phyloP scores from a whole-genome alignment of 2,888 invertebrate species.

The Brachypterus glaber region DNA sequence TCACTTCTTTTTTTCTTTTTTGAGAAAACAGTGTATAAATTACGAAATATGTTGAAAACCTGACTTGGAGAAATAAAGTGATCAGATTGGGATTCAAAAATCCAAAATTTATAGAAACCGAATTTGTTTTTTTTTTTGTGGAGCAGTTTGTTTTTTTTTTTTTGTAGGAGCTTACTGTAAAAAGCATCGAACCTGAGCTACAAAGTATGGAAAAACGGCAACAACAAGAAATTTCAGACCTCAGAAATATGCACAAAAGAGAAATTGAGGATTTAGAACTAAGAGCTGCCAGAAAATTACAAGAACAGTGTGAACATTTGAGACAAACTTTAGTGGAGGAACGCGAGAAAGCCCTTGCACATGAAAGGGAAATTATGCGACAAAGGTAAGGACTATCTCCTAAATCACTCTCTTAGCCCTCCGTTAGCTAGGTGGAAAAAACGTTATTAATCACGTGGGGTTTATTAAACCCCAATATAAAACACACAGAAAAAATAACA shows the following conservation, averaged over 20 bases:
- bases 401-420: no score
- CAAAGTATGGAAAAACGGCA: constrained; percentile 63
- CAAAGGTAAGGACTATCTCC: constrained; percentile 46
- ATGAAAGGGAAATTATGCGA: constrained; percentile 51
- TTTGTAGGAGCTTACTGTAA: constrained; percentile 67
- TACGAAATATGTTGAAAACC: no score
- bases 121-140: constrained; percentile 2
- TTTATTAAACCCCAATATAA: no score
- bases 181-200: constrained; percentile 77
- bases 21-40: no score
- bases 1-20: no score
- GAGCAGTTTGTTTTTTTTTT: not conserved
- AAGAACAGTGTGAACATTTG: constrained; percentile 51
- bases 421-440: no score
- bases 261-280: constrained; percentile 56
- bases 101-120: no score
- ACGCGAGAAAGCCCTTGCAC: constrained; percentile 51
- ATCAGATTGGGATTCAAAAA: no score
- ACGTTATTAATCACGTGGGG: no score
- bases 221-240: constrained; percentile 58
- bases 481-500: no score
- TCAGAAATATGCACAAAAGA: constrained; percentile 56
- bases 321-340: constrained; percentile 53
- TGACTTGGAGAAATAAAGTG: no score
- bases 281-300: constrained; percentile 50